Base-by-base conservation (phyloP, 2,888 invertebrate species). In the Dryadula phaetusa region DNA sequence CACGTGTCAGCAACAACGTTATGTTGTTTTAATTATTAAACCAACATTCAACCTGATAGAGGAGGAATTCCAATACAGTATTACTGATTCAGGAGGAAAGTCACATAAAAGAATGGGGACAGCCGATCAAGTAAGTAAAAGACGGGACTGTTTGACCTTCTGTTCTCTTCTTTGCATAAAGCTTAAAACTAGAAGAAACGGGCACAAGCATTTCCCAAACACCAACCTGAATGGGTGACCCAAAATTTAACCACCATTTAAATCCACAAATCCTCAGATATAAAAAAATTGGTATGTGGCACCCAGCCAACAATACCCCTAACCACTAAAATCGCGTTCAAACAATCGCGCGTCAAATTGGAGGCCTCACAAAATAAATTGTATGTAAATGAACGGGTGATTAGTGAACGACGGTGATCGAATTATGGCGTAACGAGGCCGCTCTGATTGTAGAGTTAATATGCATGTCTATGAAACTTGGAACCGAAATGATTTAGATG, bases 371-470 rank as follows among this genome's bases (percentile, higher is more conserved):
- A 76, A 76, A 82, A 82, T 83, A 83, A 84, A 82, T 83, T 78
- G 81, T 81, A 85, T 85, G 86, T 81, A 85, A 85, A 85, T 85
- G 83, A 82, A 76, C 79, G 76, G 67, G 76, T 79, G 81, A 82
- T 82, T 77, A 80, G 84, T 77, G 79, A 78, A 72, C 75, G 72
- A 53, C 77, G 76, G 75, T 80, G 81, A 85, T 85, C 81, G 79
- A 84, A 80, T 86, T 84, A 85, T 77, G 66, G 74, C 74, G 75
- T 83, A 83, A 85, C 85, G 82, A 84, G 81, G 67, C 71, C 70
- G 70, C 77, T 71, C 76, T 81, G 81, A 82, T 82, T 82, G 80
- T 75, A 77, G 72, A 68, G 67, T 56, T 61, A 56, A 64, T 49
- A 61, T 62, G 34, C 44, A 42, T 22, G 56, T 56, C 20, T 54